Conservation (phyloP, 2,113 vertebrate genomes). For the Rafetus swinhoei region DNA sequence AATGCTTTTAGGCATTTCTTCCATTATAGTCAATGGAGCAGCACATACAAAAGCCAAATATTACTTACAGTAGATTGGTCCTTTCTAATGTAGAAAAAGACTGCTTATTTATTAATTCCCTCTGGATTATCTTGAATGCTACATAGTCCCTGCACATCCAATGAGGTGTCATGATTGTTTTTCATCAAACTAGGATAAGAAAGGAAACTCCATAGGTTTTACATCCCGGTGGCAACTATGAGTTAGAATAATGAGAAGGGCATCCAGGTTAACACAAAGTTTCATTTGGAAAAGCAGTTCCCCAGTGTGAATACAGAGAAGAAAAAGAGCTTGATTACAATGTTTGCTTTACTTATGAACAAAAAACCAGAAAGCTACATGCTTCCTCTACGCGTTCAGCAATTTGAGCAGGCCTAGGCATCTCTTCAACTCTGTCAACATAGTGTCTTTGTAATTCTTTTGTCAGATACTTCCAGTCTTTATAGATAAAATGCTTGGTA, state of each 20-base stretch:
- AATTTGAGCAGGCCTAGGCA: not conserved
- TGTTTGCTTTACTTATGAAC: not conserved
- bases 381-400: not conserved
- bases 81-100: not conserved
- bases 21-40: constrained; percentile 1
- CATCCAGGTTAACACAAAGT: not conserved
- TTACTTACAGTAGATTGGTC: not conserved
- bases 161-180: not conserved
- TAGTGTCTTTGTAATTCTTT: not conserved
- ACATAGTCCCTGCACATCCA: not conserved
- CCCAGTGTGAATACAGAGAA: not conserved
- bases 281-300: not conserved
- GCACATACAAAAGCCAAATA: constrained; percentile 10
- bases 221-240: not conserved
- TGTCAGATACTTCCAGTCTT: no score
- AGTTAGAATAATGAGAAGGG: rapidly evolving
- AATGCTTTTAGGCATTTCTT: constrained; percentile 5
- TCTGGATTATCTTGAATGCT: not conserved
- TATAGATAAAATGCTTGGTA: not conserved
- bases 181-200: not conserved
- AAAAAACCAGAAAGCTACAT: not conserved
- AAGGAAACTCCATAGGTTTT: not conserved
- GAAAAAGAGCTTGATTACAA: not conserved
- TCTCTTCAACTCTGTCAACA: not conserved
- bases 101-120: not conserved